Conservation (phyloP, 2,797 vertebrate genomes). For the Loris lydekkerianus region DNA sequence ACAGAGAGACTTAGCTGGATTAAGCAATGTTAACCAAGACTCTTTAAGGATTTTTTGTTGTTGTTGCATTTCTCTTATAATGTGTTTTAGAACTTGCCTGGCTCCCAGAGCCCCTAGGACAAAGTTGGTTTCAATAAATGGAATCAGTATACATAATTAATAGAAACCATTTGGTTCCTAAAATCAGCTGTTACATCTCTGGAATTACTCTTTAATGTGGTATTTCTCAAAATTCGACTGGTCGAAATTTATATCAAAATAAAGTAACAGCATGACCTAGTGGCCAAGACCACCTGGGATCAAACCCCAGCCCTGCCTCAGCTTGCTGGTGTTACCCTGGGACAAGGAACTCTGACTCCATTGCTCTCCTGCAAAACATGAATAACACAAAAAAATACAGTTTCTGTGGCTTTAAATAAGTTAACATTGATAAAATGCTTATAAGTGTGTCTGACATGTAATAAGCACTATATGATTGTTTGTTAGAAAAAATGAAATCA, state of each 20-base stretch:
- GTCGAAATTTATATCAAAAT: neutral
- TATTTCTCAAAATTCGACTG: neutral
- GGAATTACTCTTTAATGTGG: neutral
- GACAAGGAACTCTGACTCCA: neutral
- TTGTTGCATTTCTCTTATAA: neutral
- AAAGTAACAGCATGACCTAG: neutral
- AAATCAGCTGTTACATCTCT: neutral
- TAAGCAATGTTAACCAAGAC: neutral
- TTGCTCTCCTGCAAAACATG: neutral
- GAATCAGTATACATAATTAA: neutral
- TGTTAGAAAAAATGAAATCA: neutral
- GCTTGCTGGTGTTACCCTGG: neutral
- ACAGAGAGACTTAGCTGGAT: neutral
- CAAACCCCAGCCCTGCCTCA: neutral
- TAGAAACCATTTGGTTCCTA: neutral
- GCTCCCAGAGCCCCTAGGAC: neutral
- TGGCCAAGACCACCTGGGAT: neutral
- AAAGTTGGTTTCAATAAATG: neutral
- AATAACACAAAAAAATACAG: neutral
- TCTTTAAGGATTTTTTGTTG: no score
- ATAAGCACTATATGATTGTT: neutral
- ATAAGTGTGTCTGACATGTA: neutral
- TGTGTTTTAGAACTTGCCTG: neutral
- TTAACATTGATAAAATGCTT: constrained; percentile 46
- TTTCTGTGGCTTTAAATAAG: constrained; percentile 5